These are phyloP conservation scores for Nerophis ophidion DNA, from an alignment of 2,113 vertebrate species.

Conservation along the genomic window DNA sequence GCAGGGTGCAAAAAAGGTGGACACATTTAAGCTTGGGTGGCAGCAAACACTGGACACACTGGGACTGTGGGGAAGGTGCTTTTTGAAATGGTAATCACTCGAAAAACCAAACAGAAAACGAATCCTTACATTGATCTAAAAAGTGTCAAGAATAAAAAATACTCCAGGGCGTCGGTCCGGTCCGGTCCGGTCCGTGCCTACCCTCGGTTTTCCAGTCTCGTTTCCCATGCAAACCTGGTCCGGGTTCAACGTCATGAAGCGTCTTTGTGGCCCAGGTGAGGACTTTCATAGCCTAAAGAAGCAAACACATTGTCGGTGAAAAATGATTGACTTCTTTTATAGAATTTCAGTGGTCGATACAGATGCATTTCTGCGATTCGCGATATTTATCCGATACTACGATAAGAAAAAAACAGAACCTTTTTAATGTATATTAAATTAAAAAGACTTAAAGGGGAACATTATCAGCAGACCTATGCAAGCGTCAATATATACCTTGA, in stretches of 20 bases:
- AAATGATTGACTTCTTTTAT: neutral
- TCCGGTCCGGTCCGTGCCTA: no score
- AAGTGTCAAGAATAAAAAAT: neutral
- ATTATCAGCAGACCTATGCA: no score
- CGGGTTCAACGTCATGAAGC: conserved; percentile 59
- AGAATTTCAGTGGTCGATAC: no score
- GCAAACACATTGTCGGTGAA: conserved; percentile 17
- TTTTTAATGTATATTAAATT: no score
- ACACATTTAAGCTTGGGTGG: conserved; percentile 31
- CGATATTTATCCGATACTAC: no score
- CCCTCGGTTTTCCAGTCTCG: conserved; percentile 39
- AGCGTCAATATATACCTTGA: no score
- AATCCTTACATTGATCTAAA: conserved; percentile 34
- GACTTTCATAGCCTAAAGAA: conserved; percentile 54
- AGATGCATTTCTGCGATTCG: no score
- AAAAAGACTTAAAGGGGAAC: no score
- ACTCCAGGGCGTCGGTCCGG: conserved; percentile 26
- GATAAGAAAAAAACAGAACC: no score
- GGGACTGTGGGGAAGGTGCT: conserved; percentile 22
- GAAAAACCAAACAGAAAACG: conserved; percentile 37
- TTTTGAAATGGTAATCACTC: conserved; percentile 36
- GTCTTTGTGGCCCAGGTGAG: conserved; percentile 56
- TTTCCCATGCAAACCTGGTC: conserved; percentile 19
- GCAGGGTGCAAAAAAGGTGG: conserved; percentile 11
- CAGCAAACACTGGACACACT: conserved; percentile 26